Percentiles rank a stretch among this genome's conserved stretches.
These are phyloP conservation scores for Columba guinea DNA, from an alignment of 2,797 vertebrate genomes.

Conservation along the genomic window DNA sequence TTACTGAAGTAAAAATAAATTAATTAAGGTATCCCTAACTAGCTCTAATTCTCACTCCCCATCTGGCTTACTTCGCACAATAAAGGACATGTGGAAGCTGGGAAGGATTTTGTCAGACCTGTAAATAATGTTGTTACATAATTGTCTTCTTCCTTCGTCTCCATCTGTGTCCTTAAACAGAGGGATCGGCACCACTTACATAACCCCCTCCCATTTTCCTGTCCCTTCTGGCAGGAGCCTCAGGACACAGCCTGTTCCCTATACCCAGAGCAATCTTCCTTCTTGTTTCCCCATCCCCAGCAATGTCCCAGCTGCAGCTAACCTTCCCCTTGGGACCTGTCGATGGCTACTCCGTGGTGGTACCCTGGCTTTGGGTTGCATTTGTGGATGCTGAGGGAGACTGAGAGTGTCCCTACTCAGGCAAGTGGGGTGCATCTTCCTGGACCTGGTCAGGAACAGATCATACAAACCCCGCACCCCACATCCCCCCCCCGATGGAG, in stretches of 20 bases:
- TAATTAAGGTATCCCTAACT: neutral
- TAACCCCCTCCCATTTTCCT: neutral
- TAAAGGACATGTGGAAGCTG: neutral
- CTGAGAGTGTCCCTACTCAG: neutral
- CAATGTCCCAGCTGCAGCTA: neutral
- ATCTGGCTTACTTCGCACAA: conserved; percentile 3
- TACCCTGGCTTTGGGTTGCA: neutral
- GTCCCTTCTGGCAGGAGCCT: neutral
- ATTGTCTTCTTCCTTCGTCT: neutral
- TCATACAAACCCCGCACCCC: rapidly evolving
- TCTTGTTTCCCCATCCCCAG: neutral
- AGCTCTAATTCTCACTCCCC: neutral
- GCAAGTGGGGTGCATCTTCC: neutral
- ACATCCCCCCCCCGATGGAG: neutral
- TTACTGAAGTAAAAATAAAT: conserved; percentile 21
- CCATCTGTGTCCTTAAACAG: neutral
- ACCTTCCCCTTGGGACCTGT: neutral
- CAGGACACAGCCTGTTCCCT: neutral
- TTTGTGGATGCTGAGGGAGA: neutral
- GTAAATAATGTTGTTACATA: conserved; percentile 34
- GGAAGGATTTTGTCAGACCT: conserved; percentile 24
- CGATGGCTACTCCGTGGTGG: rapidly evolving
- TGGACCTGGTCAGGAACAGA: neutral
- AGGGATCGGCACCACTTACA: neutral
- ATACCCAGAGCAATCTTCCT: neutral